Evolutionary conservation across 2,113 vertebrate species (phyloP).

Genomic region (Gallinago jamesoni): DNA sequence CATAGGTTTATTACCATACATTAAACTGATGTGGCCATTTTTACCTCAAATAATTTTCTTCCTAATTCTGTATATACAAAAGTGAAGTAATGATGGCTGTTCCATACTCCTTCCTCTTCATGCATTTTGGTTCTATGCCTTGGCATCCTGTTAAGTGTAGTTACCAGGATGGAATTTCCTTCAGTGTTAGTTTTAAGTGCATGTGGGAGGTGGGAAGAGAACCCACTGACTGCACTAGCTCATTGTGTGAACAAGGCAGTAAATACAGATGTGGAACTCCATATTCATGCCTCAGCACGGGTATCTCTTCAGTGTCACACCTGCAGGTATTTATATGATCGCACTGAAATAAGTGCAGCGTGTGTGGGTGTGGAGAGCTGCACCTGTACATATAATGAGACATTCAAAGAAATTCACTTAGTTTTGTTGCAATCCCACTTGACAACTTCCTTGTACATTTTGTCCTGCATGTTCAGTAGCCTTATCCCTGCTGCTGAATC

Average conservation of each 20-base stretch:
- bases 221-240: background rate
- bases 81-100: background rate
- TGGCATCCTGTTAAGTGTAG: background rate
- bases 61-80: background rate
- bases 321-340: slow-evolving; percentile 55
- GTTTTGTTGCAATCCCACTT: background rate
- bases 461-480: background rate
- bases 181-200: background rate
- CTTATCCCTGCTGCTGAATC: background rate
- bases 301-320: slow-evolving; percentile 39
- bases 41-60: background rate
- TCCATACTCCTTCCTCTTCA: background rate
- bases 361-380: slow-evolving; percentile 34
- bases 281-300: slow-evolving; percentile 55
- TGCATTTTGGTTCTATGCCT: background rate
- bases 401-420: slow-evolving; percentile 1
- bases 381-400: slow-evolving; percentile 50
- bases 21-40: background rate
- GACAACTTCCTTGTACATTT: background rate
- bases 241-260: slow-evolving; percentile 28
- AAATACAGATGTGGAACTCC: slow-evolving; percentile 56
- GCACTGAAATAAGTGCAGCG: slow-evolving; percentile 17
- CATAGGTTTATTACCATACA: background rate
- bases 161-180: background rate
- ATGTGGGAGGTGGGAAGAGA: background rate